Evolutionary conservation across 2,888 invertebrate species (phyloP).

Genomic region (Stratiomys singularior): DNA sequence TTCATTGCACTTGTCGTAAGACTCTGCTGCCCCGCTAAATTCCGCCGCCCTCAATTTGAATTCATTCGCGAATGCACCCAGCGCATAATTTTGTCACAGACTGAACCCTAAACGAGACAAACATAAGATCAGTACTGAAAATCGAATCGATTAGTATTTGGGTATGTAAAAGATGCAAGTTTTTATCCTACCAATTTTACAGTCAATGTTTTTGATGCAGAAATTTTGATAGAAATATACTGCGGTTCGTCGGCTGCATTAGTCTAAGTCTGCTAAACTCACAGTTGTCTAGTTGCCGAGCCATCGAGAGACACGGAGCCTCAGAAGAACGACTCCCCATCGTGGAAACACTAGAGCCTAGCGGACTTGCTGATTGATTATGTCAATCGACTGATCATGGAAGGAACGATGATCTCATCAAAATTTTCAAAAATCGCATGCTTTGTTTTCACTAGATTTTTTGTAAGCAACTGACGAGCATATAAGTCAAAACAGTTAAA

Average conservation of each 20-base stretch:
- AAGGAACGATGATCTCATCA: slow-evolving; percentile 29
- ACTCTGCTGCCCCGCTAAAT: slow-evolving; percentile 19
- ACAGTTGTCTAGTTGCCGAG: too few species aligned
- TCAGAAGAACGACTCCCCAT: too few species aligned
- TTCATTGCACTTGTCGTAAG: neutral
- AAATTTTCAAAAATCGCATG: slow-evolving; percentile 36
- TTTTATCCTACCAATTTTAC: slow-evolving; percentile 24
- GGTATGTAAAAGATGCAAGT: slow-evolving; percentile 39
- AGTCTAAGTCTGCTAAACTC: too few species aligned
- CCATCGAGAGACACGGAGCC: too few species aligned
- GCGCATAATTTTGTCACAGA: slow-evolving; percentile 41
- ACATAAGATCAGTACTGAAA: slow-evolving; percentile 36
- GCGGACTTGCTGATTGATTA: too few species aligned
- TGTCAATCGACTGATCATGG: neutral
- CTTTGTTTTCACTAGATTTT: slow-evolving; percentile 36
- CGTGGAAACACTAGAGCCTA: too few species aligned
- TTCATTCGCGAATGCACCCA: neutral
- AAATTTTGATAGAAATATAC: slow-evolving; percentile 40
- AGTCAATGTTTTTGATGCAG: slow-evolving; percentile 14
- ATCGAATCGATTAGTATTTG: slow-evolving; percentile 51
- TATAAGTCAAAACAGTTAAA: slow-evolving; percentile 17
- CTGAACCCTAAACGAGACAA: slow-evolving; percentile 36
- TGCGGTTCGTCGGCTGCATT: neutral
- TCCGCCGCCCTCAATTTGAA: neutral
- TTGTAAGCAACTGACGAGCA: slow-evolving; percentile 31